Evolutionary conservation across 2,113 vertebrate species (phyloP).

Genomic region (Bombycilla garrulus): DNA sequence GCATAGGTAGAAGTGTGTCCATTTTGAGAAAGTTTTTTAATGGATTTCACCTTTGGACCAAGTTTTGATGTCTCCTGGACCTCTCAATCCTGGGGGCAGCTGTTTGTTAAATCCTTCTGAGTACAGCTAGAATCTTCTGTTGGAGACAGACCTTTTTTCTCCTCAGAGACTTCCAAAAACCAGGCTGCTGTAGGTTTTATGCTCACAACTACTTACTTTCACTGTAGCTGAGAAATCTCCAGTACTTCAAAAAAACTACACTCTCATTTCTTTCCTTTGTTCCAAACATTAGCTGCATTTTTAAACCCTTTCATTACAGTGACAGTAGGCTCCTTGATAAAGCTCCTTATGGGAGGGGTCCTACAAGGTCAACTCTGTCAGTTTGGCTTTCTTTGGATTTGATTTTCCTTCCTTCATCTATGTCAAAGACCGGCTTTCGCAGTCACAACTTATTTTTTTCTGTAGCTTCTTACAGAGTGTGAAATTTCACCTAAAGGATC

Average conservation of each 20-base stretch:
- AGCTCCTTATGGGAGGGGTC: not conserved
- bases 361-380: not conserved
- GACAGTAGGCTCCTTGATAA: not conserved
- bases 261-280: not conserved
- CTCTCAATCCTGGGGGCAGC: not conserved
- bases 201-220: not conserved
- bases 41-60: not conserved
- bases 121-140: not conserved
- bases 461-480: not conserved
- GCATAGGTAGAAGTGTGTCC: not conserved
- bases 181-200: not conserved
- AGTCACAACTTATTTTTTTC: not conserved
- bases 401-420: not conserved
- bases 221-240: not conserved
- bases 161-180: not conserved
- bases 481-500: not conserved
- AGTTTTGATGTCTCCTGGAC: not conserved
- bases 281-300: not conserved
- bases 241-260: not conserved
- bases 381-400: not conserved
- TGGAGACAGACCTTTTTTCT: not conserved
- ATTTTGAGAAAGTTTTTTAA: not conserved
- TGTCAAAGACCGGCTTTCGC: not conserved
- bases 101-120: not conserved
- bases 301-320: not conserved